Conservation (phyloP, 2,888 invertebrate species). For the Syrphus vitripennis region DNA sequence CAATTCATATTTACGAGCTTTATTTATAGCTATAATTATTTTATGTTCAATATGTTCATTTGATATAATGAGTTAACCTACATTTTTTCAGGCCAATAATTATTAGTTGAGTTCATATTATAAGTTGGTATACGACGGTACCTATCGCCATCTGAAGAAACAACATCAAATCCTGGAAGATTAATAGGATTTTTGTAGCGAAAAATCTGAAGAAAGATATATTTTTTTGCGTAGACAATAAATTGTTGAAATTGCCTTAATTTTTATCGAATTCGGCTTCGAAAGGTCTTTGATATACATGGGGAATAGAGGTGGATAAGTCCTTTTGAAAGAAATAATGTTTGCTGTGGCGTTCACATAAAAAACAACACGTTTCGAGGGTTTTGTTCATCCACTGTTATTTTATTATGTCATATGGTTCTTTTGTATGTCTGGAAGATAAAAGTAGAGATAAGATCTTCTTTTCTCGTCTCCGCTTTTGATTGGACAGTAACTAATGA, state of each 20-base stretch:
- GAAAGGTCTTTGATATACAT: slow-evolving; percentile 4
- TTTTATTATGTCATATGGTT: background rate
- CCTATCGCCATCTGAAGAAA: background rate
- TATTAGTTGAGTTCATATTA: background rate
- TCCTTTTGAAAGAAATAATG: background rate
- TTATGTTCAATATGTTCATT: too few species aligned
- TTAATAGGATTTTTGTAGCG: slow-evolving; percentile 20
- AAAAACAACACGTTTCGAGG: background rate
- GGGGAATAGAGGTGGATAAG: background rate
- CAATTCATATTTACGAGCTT: too few species aligned
- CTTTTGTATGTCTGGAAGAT: background rate
- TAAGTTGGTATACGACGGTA: background rate
- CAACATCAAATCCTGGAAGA: background rate
- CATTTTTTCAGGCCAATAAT: too few species aligned
- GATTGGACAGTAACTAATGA: slow-evolving; percentile 4
- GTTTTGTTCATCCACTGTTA: background rate
- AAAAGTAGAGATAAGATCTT: background rate
- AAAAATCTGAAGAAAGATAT: slow-evolving; percentile 11
- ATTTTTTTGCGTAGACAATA: slow-evolving; percentile 35
- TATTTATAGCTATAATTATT: too few species aligned
- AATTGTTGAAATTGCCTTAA: slow-evolving; percentile 45
- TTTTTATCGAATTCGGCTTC: slow-evolving; percentile 38
- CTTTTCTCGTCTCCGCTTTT: background rate
- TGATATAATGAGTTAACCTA: background rate
- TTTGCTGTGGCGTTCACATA: background rate